Percentiles rank a stretch among this genome's conserved stretches.
phyloP scores from a whole-genome alignment of 2,797 vertebrate genomes.

The Spinus olivaceus region DNA sequence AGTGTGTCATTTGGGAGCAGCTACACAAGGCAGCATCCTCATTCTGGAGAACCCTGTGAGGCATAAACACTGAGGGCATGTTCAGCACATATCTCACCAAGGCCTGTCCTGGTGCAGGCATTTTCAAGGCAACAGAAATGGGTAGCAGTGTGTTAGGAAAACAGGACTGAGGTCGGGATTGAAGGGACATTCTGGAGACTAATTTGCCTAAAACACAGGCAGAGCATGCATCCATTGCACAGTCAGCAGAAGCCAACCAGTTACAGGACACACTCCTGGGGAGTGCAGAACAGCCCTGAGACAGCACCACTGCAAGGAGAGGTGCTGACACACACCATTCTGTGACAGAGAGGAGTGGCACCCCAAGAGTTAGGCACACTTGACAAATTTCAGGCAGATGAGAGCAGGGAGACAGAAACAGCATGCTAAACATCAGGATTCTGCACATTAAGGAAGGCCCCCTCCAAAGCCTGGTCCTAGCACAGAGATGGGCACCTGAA shows the following conservation, averaged over 20 bases:
- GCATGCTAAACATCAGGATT: neutral
- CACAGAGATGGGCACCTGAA: neutral
- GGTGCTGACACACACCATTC: neutral
- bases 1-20: neutral
- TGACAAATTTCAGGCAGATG: neutral
- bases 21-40: neutral
- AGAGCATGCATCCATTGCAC: neutral
- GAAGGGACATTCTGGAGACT: neutral
- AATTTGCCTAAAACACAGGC: neutral
- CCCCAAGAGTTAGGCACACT: neutral
- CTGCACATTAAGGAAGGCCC: neutral
- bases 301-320: neutral
- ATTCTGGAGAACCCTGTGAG: neutral
- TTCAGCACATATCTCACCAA: neutral
- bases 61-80: conserved; percentile 31
- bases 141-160: neutral
- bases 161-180: neutral
- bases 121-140: conserved; percentile 4
- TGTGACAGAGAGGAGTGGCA: neutral
- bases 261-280: neutral
- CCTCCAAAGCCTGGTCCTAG: neutral
- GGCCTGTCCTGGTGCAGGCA: neutral
- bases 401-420: neutral
- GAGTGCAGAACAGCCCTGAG: neutral
- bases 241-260: neutral